These are phyloP conservation scores for Danionella dracula DNA, from an alignment of 2,797 vertebrate species.

Conservation along the genomic window DNA sequence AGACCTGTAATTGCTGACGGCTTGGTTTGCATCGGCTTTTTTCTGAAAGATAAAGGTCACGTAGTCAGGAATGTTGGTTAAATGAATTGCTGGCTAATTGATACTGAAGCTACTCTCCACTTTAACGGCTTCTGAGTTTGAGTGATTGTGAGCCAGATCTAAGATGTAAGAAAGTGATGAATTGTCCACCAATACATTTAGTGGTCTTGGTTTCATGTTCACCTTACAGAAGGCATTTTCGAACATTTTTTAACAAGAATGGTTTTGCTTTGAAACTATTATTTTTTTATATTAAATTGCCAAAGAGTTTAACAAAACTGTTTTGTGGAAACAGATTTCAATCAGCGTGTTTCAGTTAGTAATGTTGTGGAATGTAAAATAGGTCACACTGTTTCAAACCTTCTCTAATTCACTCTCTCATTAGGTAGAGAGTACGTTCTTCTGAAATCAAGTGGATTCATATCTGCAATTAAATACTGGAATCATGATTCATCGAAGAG, in stretches of 20 bases:
- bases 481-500: too few relatives aligned
- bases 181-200: neutral
- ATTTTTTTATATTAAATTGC: too few relatives aligned
- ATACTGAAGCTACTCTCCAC: neutral
- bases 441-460: neutral
- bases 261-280: neutral
- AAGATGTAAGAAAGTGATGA: neutral
- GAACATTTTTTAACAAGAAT: neutral
- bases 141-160: neutral
- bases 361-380: too few relatives aligned
- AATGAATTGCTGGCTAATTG: neutral
- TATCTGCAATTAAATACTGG: too few relatives aligned
- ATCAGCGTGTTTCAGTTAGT: too few relatives aligned
- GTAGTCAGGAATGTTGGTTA: neutral
- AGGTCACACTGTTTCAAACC: too few relatives aligned
- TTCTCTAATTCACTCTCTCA: too few relatives aligned
- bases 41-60: conserved; percentile 7
- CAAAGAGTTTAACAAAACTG: too few relatives aligned
- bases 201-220: neutral
- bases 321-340: too few relatives aligned
- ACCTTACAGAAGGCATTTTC: neutral
- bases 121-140: neutral
- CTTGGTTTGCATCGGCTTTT: neutral
- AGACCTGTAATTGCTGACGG: neutral
- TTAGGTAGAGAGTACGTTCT: too few relatives aligned